Base-by-base conservation (phyloP, 1,140 invertebrate genomes). In the Drosophila miranda region DNA sequence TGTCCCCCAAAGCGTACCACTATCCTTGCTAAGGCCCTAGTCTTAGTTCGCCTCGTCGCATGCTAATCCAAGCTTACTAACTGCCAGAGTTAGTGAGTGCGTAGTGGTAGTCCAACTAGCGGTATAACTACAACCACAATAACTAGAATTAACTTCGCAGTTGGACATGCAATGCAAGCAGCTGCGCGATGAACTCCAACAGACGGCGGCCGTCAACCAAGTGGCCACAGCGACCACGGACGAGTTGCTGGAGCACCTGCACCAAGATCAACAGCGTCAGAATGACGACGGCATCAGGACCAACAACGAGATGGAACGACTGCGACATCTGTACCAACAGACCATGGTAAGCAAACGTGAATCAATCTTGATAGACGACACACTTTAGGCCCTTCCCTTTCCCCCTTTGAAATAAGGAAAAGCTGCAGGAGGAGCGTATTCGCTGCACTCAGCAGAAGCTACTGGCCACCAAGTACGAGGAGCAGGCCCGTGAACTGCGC, bases 401-500 rank as follows among this genome's bases (percentile, higher is more conserved):
- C 19, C 13, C 2, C n/a, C 34, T 30, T 14, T 9, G 2, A 13
- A 8, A 16, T 23, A 61, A 90, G 90, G 28, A 45, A 5, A 75
- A 89, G 2, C 54, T 89, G 11, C 62, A 78, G 6, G 61, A 74
- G 13, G 89, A 90, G 44, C 89, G 79, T 0, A 30, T 41, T 16
- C 88, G 79, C 42, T 74, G 73, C 9, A 54, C 61, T 44, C 71
- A 82, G 16, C 71, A 89, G 13, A 76, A 87, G 46, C 69, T 48
- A 8, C 41, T 90, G n/a, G 76, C 90, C 16, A 69, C 67, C 19
- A 28, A 89, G 48, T 91, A 60, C 44, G 70, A 79, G 26, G 34
- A 86, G 16, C 88, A 91, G 57, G 72, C 73, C 4, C 55, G 74
- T n/a, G 80, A 89, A 16, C 54, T 91, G 30, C 86, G 88, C 1